A percentile compares a stretch with the other conserved stretches of the same genome.
Conservation (phyloP, 1,140 invertebrate species). For the Drosophila rufa region DNA sequence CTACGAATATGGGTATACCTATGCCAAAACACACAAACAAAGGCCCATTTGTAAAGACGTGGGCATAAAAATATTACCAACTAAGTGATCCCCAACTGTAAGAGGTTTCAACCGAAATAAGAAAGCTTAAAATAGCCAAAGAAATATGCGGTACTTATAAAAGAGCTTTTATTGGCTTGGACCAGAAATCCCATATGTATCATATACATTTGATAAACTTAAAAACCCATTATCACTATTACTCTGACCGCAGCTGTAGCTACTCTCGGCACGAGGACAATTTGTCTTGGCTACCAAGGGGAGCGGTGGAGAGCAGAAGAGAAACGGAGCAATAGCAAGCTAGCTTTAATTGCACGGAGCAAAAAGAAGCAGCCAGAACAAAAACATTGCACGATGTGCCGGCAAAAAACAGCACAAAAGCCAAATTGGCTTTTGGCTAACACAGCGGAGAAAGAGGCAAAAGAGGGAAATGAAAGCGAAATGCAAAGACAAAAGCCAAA, state of each 20-base stretch:
- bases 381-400: constrained; percentile 43
- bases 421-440: constrained; percentile 51
- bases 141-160: too few species aligned
- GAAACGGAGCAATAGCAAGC: constrained; percentile 10
- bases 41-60: not conserved
- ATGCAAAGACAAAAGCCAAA: constrained; percentile 6
- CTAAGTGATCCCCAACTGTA: not conserved
- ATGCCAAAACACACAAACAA: not conserved
- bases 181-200: not conserved
- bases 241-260: not conserved
- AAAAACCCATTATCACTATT: not conserved
- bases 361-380: constrained; percentile 25
- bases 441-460: constrained; percentile 4
- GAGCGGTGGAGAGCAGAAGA: not conserved
- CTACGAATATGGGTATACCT: constrained; percentile 12
- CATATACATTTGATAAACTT: not conserved
- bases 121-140: too few species aligned
- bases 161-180: too few species aligned
- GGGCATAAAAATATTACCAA: not conserved
- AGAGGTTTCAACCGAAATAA: too few species aligned
- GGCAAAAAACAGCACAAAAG: constrained; percentile 32
- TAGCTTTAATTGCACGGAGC: constrained; percentile 62
- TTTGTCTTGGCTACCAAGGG: constrained; percentile 36
- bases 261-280: constrained; percentile 31
- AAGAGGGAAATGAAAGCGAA: not conserved